A percentile compares a stretch with the other conserved stretches of the same genome.
phyloP scores from a whole-genome alignment of 2,797 vertebrate species.

The Phrynocephalus guinanensis region DNA sequence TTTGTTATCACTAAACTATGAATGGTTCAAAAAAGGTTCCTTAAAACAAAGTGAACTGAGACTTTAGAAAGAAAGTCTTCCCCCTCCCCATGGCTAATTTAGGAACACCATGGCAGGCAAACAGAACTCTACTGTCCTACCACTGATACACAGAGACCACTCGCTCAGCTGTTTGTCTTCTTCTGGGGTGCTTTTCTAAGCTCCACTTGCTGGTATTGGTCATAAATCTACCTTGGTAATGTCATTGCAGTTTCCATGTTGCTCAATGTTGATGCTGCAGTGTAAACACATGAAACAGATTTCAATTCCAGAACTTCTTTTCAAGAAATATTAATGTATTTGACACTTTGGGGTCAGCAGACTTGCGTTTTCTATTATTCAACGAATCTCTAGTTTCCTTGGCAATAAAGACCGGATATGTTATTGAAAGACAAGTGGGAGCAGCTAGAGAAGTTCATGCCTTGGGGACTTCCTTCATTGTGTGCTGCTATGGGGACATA shows the following conservation, averaged over 20 bases:
- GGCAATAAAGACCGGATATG: slow-evolving; percentile 7
- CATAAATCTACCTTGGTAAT: slow-evolving; percentile 3
- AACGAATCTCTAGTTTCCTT: slow-evolving; percentile 26
- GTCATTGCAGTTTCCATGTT: slow-evolving; percentile 26
- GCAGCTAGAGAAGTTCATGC: neutral
- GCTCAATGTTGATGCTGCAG: slow-evolving; percentile 6
- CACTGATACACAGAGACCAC: too few relatives aligned
- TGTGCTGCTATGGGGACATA: neutral
- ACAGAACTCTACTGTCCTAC: neutral
- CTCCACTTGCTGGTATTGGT: slow-evolving; percentile 12
- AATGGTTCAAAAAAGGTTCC: neutral
- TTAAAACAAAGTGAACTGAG: neutral
- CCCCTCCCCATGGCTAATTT: neutral
- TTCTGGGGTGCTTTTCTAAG: neutral
- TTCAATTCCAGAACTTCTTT: slow-evolving; percentile 19
- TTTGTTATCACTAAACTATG: neutral
- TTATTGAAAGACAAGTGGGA: neutral
- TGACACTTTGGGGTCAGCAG: neutral
- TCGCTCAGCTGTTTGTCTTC: neutral
- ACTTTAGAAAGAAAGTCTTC: neutral
- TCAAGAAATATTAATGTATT: neutral
- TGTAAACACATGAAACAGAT: neutral
- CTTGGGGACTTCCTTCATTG: neutral
- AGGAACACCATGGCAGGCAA: neutral
- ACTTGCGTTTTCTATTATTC: neutral